Conservation (phyloP, 2,113 vertebrate genomes). For the Oreamnos americanus region DNA sequence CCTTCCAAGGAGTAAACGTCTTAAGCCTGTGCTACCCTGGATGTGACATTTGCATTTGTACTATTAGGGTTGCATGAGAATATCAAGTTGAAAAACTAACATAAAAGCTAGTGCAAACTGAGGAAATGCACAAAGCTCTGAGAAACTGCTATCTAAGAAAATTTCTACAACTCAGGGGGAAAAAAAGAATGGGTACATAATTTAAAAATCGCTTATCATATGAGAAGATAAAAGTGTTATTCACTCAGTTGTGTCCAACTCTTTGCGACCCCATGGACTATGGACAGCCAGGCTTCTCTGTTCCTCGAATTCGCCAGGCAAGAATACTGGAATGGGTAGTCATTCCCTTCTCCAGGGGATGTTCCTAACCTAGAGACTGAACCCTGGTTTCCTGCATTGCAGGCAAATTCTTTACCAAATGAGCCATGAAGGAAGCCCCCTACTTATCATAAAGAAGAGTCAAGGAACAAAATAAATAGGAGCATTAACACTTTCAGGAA, state of each 20-base stretch:
- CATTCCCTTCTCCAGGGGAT: neutral
- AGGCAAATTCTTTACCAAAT: neutral
- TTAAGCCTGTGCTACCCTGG: neutral
- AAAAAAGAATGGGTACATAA: neutral
- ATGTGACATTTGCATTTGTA: neutral
- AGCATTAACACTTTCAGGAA: neutral
- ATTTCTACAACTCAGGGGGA: neutral
- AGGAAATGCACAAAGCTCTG: neutral
- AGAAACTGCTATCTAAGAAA: neutral
- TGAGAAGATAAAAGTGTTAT: neutral
- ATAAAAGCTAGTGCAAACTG: neutral
- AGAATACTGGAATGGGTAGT: neutral
- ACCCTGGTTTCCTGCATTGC: neutral
- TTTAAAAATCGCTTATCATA: neutral
- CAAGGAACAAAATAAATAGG: neutral
- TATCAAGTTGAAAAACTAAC: neutral
- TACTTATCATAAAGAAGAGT: neutral
- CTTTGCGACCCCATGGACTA: neutral
- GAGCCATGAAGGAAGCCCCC: neutral
- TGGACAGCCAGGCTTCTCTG: neutral
- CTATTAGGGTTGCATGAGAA: neutral
- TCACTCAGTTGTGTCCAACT: neutral
- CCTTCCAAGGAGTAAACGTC: no score
- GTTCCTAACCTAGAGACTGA: neutral
- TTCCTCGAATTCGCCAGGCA: neutral